Base-by-base conservation (phyloP, 2,113 vertebrate species). In the Neogale vison region DNA sequence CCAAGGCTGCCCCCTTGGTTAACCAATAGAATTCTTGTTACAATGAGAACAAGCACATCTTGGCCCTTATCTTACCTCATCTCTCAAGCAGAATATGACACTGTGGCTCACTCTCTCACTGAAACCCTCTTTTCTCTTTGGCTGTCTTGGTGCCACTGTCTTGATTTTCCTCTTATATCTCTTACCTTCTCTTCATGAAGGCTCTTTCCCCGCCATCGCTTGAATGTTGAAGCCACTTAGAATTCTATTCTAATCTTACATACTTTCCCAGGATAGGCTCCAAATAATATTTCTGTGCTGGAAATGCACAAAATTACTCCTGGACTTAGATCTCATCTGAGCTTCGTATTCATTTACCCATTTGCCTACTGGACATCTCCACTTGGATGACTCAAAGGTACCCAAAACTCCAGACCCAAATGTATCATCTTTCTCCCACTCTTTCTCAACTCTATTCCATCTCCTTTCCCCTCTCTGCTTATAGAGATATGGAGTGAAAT, bases 101-200 rank as follows among this genome's bases (percentile, higher is more conserved):
- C 12, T 76, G 47, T 9, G 89, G 74, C 81, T 74, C 47, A 72
- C 34, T 84, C 23, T 63, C 23, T 93, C 71, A 47, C 0, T 69
- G 24, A 74, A 97, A 89, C 12, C 83, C n/a, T 83, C 76, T 89
- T 74, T 81, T 85, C 77, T 69, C 59, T 88, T 89, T 93, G 71
- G 21, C 36, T 74, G 80, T 17, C 42, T 63, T 13, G 39, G 34
- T 69, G 13, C 59, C 59, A 21, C 71, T 47, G 14, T 57, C 55
- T 52, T n/a, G 42, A 4, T 88, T 69, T 69, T 69, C 52, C 79
- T 76, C 39, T 85, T 86, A 26, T 1, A 50, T 57, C 34, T 91
- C 21, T 89, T 24, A 45, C 36, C 2, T 8, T 6, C 80, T 10
- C 72, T 69, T 85, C 29, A 92, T 42, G 45, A 52, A 9, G 45